phyloP scores from a whole-genome alignment of 2,888 invertebrate genomes.

The Malthinus seriepunctatus region DNA sequence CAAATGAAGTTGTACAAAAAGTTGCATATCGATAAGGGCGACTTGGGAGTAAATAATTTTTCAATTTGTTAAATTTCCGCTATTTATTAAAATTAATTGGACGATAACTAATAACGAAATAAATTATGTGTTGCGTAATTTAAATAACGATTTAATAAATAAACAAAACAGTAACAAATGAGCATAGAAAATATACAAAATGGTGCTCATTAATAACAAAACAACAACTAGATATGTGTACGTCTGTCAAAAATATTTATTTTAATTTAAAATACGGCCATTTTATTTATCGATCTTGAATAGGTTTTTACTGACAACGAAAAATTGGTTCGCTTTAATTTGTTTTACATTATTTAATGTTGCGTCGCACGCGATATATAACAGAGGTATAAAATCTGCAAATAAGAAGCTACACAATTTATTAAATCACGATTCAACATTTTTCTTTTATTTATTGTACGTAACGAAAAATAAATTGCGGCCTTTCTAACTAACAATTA shows the following conservation, averaged over 20 bases:
- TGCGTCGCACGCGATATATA: slow-evolving; percentile 36
- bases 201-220: slow-evolving; percentile 22
- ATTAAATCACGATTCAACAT: slow-evolving; percentile 22
- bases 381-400: slow-evolving; percentile 33
- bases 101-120: too few relatives aligned
- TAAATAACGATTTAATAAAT: too few relatives aligned
- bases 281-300: slow-evolving; percentile 36
- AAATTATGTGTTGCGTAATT: too few relatives aligned
- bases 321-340: slow-evolving; percentile 38
- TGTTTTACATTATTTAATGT: slow-evolving; percentile 39
- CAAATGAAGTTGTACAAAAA: too few relatives aligned
- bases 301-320: slow-evolving; percentile 32
- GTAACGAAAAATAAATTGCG: too few relatives aligned
- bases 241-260: slow-evolving; percentile 39
- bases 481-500: too few relatives aligned
- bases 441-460: slow-evolving; percentile 1
- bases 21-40: too few relatives aligned
- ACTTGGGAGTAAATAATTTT: too few relatives aligned
- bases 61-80: too few relatives aligned
- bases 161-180: slow-evolving; percentile 16
- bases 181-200: slow-evolving; percentile 13
- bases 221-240: slow-evolving; percentile 30
- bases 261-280: slow-evolving; percentile 38
- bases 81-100: too few relatives aligned
- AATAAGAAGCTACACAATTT: slow-evolving; percentile 24